Evolutionary conservation across 2,888 invertebrate species (phyloP).

Genomic region (Nomada ruficornis): DNA sequence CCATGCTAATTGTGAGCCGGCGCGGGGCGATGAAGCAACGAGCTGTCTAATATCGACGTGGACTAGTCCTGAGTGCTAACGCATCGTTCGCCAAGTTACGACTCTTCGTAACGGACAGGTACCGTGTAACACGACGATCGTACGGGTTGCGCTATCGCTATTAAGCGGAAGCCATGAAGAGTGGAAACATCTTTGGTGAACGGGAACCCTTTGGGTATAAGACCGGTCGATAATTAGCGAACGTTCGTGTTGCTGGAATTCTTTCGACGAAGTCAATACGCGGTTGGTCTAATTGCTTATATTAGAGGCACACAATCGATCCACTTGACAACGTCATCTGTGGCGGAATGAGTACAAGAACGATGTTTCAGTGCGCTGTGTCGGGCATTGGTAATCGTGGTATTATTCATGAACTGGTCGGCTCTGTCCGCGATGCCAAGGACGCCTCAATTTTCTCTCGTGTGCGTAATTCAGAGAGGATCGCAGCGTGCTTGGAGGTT

Average conservation of each 20-base stretch:
- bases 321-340: constrained; percentile 42
- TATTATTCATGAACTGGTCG: constrained; percentile 31
- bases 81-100: constrained; percentile 50
- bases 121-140: constrained; percentile 35
- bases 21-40: constrained; percentile 54
- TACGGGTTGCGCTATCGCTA: constrained; percentile 58
- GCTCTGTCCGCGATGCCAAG: not conserved
- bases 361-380: not conserved
- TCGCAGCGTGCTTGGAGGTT: not conserved
- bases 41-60: constrained; percentile 68
- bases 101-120: constrained; percentile 22
- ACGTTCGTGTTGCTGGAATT: constrained; percentile 69
- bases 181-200: not conserved
- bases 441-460: constrained; percentile 13
- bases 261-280: constrained; percentile 53
- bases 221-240: constrained; percentile 77
- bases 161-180: constrained; percentile 53
- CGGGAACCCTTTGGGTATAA: constrained; percentile 53
- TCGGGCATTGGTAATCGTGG: not conserved
- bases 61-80: constrained; percentile 52
- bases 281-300: constrained; percentile 66
- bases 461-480: not conserved
- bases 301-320: constrained; percentile 63
- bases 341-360: constrained; percentile 16
- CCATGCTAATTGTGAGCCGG: constrained; percentile 57